Conservation (phyloP, 2,797 vertebrate genomes). For the Zalophus californianus region DNA sequence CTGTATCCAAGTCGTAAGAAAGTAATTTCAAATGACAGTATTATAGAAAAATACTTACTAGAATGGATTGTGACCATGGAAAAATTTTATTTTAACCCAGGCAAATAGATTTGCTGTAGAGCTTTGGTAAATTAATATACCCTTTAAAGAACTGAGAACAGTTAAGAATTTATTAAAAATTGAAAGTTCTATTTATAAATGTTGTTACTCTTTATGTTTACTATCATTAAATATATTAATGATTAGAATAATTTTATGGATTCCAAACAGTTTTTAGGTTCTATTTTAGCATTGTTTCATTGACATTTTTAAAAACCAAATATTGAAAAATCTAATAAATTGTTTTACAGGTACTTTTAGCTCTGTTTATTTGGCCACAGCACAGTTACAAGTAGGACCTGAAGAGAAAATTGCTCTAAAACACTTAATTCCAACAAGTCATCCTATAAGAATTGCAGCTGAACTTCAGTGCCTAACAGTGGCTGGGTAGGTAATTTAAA, state of each 20-base stretch:
- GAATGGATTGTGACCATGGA: background rate
- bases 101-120: background rate
- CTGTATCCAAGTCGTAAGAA: background rate
- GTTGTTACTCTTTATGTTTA: background rate
- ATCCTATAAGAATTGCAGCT: slow-evolving; percentile 96
- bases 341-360: slow-evolving; percentile 95
- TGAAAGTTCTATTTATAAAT: background rate
- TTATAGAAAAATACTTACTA: background rate
- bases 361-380: slow-evolving; percentile 97
- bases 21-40: slow-evolving; percentile 5
- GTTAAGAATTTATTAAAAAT: slow-evolving; percentile 50
- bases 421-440: slow-evolving; percentile 98
- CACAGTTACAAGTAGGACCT: slow-evolving; percentile 90
- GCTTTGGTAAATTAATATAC: background rate
- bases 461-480: slow-evolving; percentile 98
- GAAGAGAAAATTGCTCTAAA: slow-evolving; percentile 97
- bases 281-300: slow-evolving; percentile 39
- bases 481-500: slow-evolving; percentile 91
- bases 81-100: background rate
- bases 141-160: background rate
- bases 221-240: slow-evolving; percentile 15
- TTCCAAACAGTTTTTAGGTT: slow-evolving; percentile 13
- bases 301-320: slow-evolving; percentile 77
- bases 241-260: slow-evolving; percentile 17
- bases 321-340: slow-evolving; percentile 65